Evolutionary conservation across 1,140 invertebrate species (phyloP), one percentile per base, ranked within the genome.

Genomic region (Macrobrachium rosenbergii): DNA sequence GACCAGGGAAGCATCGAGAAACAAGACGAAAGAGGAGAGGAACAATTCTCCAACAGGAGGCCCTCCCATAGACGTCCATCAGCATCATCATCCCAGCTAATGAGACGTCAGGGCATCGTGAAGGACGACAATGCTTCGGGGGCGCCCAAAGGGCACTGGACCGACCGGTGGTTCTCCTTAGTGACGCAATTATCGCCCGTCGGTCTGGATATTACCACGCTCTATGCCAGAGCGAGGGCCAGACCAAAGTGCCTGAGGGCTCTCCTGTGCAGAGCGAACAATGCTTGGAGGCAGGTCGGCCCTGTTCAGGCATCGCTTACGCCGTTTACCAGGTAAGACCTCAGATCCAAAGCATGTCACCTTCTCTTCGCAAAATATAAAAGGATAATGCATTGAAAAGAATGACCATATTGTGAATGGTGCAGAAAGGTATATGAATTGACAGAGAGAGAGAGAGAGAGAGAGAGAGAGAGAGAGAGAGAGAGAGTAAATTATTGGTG

Each of bases 131-230:
- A 23, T 5, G 59, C 60, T 11, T 59, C 77, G 52, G 84, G 28
- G 58, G 69, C 16, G 3, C 23, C 59, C 28, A 69, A 75, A 10
- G 76, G 72, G 1, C 89, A 89, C 67, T 90, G 89, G 89, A 87
- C 89, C 16, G 87, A 90, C 84, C 73, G 89, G 21, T 90, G 89
- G 89, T 90, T 88, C 78, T 88, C 85, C 28, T 84, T 90, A 75
- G 81, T 89, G 82, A 88, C 88, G 16, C 73, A 83, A 72, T 64
- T 87, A 62, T 73, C 89, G 3, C 89, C 89, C 7, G 89, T 90
- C 72, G 88, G 82, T 37, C 83, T 88, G 52, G 89, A 90, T 79
- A 77, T 87, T 8, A 89, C 62, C 21, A 88, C 88, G 23, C 67
- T 88, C 28, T 90, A 90, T 67, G 87, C 89, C 82, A 60, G 85